Conservation (phyloP, 2,113 vertebrate genomes). For the Puffinus mauretanicus region DNA sequence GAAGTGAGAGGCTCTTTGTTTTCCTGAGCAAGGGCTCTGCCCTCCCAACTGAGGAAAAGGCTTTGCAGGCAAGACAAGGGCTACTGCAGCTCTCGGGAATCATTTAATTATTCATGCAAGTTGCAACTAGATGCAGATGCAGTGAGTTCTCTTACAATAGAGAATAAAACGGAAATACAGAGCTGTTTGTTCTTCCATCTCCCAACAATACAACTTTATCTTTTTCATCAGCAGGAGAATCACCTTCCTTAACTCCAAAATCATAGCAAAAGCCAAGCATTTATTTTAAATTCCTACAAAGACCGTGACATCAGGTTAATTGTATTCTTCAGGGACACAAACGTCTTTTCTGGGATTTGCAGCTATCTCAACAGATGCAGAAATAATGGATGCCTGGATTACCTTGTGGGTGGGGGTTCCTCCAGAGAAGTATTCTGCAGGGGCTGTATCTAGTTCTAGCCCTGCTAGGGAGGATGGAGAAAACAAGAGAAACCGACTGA, state of each 20-base stretch:
- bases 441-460: neutral
- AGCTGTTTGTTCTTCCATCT: conserved; percentile 3
- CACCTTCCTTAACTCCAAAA: neutral
- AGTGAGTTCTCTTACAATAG: conserved; percentile 2
- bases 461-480: neutral
- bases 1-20: neutral
- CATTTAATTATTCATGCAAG: conserved; percentile 57
- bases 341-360: neutral
- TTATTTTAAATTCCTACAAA: conserved; percentile 12
- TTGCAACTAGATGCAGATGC: conserved; percentile 45
- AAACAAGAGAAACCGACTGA: neutral
- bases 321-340: neutral
- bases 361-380: neutral
- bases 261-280: neutral
- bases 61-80: conserved; percentile 15
- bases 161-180: conserved; percentile 11
- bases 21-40: neutral
- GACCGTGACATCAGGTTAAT: neutral
- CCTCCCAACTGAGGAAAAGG: neutral
- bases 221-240: neutral
- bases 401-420: neutral
- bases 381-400: neutral
- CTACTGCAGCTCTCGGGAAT: neutral
- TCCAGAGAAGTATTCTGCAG: neutral
- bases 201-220: neutral